phyloP scores from a whole-genome alignment of 1,140 invertebrate genomes.

The Drosophila subpulchrella region DNA sequence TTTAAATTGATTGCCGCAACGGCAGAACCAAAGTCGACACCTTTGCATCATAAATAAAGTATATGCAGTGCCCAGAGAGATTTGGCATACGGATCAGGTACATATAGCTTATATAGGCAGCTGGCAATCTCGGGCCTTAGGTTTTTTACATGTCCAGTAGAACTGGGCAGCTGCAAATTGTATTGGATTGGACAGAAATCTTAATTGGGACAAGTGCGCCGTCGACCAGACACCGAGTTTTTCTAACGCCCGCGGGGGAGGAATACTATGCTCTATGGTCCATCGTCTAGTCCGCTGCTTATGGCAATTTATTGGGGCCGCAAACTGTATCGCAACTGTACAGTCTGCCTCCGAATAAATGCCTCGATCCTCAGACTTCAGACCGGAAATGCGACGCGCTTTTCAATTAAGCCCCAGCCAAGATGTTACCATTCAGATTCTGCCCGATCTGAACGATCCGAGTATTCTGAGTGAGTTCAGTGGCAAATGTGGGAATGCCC shows the following conservation, averaged over 20 bases:
- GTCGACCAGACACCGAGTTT: slow-evolving; percentile 29
- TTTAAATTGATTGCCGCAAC: neutral
- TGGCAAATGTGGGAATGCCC: slow-evolving; percentile 8
- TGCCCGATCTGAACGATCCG: slow-evolving; percentile 10
- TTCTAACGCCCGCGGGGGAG: slow-evolving; percentile 26
- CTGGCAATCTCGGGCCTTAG: slow-evolving; percentile 46
- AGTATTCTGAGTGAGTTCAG: slow-evolving; percentile 35
- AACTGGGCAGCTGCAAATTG: slow-evolving; percentile 45
- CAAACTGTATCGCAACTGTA: slow-evolving; percentile 6
- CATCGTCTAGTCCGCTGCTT: slow-evolving; percentile 31
- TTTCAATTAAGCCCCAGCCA: slow-evolving; percentile 67
- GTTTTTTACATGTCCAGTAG: slow-evolving; percentile 36
- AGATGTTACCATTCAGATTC: slow-evolving; percentile 17
- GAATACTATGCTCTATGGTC: slow-evolving; percentile 11
- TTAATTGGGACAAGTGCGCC: slow-evolving; percentile 78
- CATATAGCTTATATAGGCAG: neutral
- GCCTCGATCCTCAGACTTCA: slow-evolving; percentile 13
- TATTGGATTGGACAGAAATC: slow-evolving; percentile 74
- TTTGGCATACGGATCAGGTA: slow-evolving; percentile 13
- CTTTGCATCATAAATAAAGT: neutral
- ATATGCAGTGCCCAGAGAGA: neutral
- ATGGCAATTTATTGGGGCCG: slow-evolving; percentile 71
- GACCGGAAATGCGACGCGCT: slow-evolving; percentile 77
- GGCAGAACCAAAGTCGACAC: neutral
- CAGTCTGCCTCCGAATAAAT: slow-evolving; percentile 25